Conservation (phyloP, 2,888 invertebrate species). For the Leucophora obtusa region DNA sequence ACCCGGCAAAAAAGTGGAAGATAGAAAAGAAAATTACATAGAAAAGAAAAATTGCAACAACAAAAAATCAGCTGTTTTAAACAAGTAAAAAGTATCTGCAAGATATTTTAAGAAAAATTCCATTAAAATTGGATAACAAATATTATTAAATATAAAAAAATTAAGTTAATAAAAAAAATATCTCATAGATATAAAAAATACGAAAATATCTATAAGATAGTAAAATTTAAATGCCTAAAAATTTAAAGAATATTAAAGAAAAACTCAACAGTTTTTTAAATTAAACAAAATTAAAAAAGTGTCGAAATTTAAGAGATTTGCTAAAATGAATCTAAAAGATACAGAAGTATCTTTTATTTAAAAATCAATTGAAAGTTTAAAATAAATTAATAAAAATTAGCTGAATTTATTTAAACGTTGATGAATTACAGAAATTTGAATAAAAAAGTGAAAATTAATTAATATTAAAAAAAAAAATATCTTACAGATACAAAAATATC, state of each 20-base stretch:
- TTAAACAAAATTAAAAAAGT: neutral
- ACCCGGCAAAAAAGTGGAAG: slow-evolving; percentile 8
- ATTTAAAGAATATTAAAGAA: neutral
- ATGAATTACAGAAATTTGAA: slow-evolving; percentile 4
- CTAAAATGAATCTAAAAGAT: neutral
- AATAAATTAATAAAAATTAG: neutral
- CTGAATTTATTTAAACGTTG: neutral
- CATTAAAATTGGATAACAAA: neutral
- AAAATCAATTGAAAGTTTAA: neutral
- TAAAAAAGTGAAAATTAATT: slow-evolving; percentile 3
- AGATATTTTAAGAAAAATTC: neutral
- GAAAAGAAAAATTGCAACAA: neutral
- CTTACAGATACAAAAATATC: slow-evolving; percentile 12
- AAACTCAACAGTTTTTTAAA: neutral
- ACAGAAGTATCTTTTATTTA: neutral
- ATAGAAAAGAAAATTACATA: neutral
- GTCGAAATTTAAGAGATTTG: neutral
- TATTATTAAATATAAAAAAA: neutral
- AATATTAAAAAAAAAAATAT: slow-evolving; percentile 1
- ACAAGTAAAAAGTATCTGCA: neutral
- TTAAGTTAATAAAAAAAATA: neutral
- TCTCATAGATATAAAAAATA: neutral
- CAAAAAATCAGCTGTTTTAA: neutral
- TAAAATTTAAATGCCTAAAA: neutral
- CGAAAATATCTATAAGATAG: neutral